These are phyloP conservation scores for Seladonia tumulorum DNA, from an alignment of 2,888 invertebrate species.

Conservation along the genomic window DNA sequence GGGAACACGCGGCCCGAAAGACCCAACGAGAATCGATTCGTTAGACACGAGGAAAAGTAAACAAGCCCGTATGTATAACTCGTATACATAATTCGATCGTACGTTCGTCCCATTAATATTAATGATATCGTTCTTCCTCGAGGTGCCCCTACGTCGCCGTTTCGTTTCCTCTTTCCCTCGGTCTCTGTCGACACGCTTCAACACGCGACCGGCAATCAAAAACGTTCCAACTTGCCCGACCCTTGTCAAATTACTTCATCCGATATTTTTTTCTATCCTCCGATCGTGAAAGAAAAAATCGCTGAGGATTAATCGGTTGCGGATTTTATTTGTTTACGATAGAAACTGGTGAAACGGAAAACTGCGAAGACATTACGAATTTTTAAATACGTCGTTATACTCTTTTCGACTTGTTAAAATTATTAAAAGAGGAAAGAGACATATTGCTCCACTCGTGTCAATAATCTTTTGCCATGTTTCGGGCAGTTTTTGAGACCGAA, in stretches of 20 bases:
- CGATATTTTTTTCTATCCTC: not conserved
- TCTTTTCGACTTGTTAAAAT: no score
- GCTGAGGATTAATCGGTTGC: not conserved
- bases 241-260: not conserved
- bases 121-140: constrained; percentile 29
- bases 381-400: no score
- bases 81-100: constrained; percentile 45
- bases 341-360: no score
- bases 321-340: not conserved
- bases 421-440: no score
- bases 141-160: constrained; percentile 6
- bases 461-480: no score
- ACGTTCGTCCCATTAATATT: constrained; percentile 35
- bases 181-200: not conserved
- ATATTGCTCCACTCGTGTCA: no score
- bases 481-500: no score
- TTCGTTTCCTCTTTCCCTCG: constrained; percentile 7
- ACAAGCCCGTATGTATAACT: constrained; percentile 24
- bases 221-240: not conserved
- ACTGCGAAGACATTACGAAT: no score
- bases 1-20: constrained; percentile 8
- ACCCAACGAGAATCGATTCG: constrained; percentile 50
- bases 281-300: not conserved
- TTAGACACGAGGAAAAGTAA: constrained; percentile 34
- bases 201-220: not conserved